Evolutionary conservation across 2,797 vertebrate species (phyloP), one percentile per base, ranked within the genome.

Genomic region (Hoplostethus atlanticus): DNA sequence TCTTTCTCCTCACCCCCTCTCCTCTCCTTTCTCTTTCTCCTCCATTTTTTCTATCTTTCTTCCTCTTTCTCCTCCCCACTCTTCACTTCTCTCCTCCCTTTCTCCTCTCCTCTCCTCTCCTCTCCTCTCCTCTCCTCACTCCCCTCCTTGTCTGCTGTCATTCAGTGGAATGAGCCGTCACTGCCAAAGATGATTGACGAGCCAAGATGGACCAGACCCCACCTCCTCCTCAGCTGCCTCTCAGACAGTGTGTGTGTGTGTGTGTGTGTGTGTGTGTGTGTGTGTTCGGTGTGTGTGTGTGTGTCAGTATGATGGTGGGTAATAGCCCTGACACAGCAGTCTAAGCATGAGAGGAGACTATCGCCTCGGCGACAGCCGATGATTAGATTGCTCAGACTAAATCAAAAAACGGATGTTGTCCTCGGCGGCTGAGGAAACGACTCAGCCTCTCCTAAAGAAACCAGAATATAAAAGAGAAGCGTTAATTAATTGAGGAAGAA

Each of bases 271-370:
- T 73, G 64, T 64, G 62, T 76, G 64, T 73, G 72, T 63, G 75
- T 74, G 21, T 21, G 21, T 21, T n/a, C n/a, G n/a, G 21, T 21
- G 74, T 66, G 1, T 71, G 64, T 64, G 63, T 76, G 61, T 73
- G 72, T 63, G 75, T 74, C 68, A 36, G 55, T 31, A 67, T 51
- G 16, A 53, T 4, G n/a, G 60, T 47, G 71, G 48, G 61, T 68
- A 79, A 73, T 75, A 84, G 63, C 62, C 69, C 86, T 86, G 87
- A 91, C 83, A 64, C 86, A 83, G 88, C 87, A 84, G 57, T 89
- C 62, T 65, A 38, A 70, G 60, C 48, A 61, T 52, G 70, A 79
- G 76, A 56, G 48, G 56, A 50, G 77, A 74, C 30, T 68, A 68
- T 85, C 25, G 52, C 77, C 64, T 15, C 63, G 0, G 64, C 69